Evolutionary conservation across 2,888 invertebrate genomes (phyloP).

Genomic region (Agrotis ipsilon): DNA sequence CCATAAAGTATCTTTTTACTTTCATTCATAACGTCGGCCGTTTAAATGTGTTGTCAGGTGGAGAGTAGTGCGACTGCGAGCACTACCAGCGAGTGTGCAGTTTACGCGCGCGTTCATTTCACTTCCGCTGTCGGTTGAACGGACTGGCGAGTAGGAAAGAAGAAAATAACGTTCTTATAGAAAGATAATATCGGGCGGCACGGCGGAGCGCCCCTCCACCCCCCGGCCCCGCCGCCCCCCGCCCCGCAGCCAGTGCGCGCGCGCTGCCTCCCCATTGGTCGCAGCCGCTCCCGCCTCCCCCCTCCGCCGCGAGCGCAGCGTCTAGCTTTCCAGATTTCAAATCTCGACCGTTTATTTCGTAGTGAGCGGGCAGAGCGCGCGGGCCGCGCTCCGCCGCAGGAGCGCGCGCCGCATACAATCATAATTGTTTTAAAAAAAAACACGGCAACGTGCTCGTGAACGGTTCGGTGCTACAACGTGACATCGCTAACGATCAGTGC

Average conservation of each 20-base stretch:
- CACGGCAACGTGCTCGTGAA: conserved; percentile 87
- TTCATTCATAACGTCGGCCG: conserved; percentile 65
- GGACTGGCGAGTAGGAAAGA: conserved; percentile 86
- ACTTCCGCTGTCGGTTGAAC: conserved; percentile 90
- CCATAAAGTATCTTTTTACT: conserved; percentile 58
- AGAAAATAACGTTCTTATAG: conserved; percentile 88
- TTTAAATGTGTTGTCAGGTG: conserved; percentile 67
- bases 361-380: conserved; percentile 83
- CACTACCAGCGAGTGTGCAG: conserved; percentile 76
- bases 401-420: conserved; percentile 73
- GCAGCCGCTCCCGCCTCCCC: conserved; percentile 70
- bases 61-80: conserved; percentile 50
- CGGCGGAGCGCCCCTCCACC: conserved; percentile 78
- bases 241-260: conserved; percentile 78
- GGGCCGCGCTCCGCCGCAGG: conserved; percentile 74
- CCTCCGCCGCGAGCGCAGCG: conserved; percentile 86
- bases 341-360: conserved; percentile 91
- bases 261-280: conserved; percentile 82
- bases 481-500: conserved; percentile 87
- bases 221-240: no score
- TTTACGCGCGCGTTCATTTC: conserved; percentile 89
- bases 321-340: conserved; percentile 90
- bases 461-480: conserved; percentile 87
- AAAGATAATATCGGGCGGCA: conserved; percentile 87
- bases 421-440: conserved; percentile 79